Percentiles rank a stretch among this genome's conserved stretches.
Evolutionary conservation across 2,113 vertebrate genomes (phyloP).

Genomic region (human (Homo sapiens)): DNA sequence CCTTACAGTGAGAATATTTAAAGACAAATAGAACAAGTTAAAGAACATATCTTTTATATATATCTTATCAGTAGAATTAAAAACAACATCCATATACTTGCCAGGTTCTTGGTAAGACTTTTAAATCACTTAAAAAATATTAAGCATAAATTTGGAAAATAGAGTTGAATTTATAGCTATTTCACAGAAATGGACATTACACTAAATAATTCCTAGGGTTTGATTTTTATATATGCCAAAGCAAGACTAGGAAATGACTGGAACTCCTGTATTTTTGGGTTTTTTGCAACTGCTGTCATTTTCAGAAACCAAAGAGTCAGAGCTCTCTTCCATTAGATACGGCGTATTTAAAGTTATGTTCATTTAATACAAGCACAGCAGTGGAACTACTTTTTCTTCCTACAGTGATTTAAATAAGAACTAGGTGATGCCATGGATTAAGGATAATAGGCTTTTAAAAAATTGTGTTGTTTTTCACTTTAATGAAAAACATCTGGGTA

Average conservation of each 20-base stretch:
- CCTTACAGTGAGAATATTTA: background rate
- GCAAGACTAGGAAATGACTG: background rate
- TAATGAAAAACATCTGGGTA: conserved; percentile 53
- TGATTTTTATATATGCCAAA: background rate
- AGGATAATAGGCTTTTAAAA: background rate
- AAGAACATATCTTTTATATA: background rate
- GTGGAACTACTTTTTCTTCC: background rate
- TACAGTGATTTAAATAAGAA: conserved; percentile 9
- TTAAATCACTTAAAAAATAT: background rate
- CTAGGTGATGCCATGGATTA: background rate
- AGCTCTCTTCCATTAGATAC: background rate
- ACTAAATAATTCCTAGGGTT: background rate
- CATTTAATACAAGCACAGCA: background rate
- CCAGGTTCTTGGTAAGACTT: background rate
- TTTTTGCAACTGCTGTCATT: background rate
- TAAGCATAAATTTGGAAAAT: background rate
- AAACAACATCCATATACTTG: background rate
- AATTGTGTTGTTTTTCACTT: background rate
- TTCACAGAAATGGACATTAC: background rate
- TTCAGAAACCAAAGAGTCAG: background rate
- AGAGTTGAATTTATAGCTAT: background rate
- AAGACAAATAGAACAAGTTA: background rate
- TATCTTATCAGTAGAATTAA: background rate
- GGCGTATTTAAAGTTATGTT: background rate
- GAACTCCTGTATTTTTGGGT: background rate